A percentile compares a stretch with the other conserved stretches of the same genome.
phyloP scores from a whole-genome alignment of 2,888 invertebrate species.

The Aspidapion aeneum region DNA sequence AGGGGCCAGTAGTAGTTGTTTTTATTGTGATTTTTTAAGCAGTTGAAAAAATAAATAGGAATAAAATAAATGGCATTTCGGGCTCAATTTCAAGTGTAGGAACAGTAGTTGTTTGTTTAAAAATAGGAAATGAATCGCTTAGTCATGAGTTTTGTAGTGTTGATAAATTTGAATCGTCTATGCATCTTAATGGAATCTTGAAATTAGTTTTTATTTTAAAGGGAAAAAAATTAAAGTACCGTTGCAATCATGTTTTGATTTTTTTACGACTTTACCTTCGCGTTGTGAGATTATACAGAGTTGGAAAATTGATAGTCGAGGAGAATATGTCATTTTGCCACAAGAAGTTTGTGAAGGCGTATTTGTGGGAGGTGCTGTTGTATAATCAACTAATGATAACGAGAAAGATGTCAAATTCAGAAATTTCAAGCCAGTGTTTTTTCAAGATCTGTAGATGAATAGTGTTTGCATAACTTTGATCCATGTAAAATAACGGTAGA shows the following conservation, averaged over 20 bases:
- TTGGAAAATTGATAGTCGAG: slow-evolving; percentile 8
- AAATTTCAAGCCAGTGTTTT: slow-evolving; percentile 20
- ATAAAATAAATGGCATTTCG: too few species aligned
- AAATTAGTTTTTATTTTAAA: neutral
- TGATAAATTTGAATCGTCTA: too few species aligned
- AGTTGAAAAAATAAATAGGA: too few species aligned
- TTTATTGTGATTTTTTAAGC: too few species aligned
- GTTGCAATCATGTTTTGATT: neutral
- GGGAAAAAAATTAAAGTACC: neutral
- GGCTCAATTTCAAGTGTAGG: too few species aligned
- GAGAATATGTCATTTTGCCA: slow-evolving; percentile 2
- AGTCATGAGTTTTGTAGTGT: too few species aligned
- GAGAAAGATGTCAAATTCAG: slow-evolving; percentile 18
- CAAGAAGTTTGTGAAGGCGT: slow-evolving; percentile 22
- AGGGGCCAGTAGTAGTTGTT: too few species aligned
- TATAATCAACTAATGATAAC: slow-evolving; percentile 14
- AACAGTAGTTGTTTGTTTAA: too few species aligned
- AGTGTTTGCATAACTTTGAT: neutral
- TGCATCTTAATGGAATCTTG: too few species aligned
- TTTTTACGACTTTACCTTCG: slow-evolving; percentile 11
- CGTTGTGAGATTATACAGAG: slow-evolving; percentile 22
- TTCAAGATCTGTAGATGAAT: neutral
- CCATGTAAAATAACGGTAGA: slow-evolving; percentile 10
- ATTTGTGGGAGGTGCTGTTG: slow-evolving; percentile 20
- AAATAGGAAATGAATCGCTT: too few species aligned